Conservation (phyloP, 2,888 invertebrate species). For the Aspidiotus destructor region DNA sequence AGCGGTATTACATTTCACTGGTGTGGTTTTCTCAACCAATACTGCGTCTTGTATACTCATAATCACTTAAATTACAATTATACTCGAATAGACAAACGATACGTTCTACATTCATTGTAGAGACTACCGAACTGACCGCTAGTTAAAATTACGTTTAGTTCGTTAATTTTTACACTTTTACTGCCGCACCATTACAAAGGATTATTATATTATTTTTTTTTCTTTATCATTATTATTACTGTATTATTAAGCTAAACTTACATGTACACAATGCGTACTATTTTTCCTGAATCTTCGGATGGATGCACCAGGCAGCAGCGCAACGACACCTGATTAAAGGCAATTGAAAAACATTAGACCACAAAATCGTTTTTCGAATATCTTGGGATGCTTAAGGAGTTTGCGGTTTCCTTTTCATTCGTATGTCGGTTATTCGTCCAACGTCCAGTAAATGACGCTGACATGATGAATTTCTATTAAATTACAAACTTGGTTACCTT, state of each 20-base stretch:
- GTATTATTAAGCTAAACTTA: too few species aligned
- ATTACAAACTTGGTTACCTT: conserved; percentile 30
- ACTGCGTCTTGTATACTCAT: too few species aligned
- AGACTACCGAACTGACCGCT: conserved; percentile 13
- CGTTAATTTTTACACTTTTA: conserved; percentile 22
- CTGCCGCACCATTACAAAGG: conserved; percentile 19
- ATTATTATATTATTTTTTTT: conserved; percentile 8
- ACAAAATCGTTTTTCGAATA: conserved; percentile 32
- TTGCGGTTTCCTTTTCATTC: conserved; percentile 29
- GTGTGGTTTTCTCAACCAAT: too few species aligned
- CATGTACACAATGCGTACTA: too few species aligned
- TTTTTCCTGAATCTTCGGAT: background rate
- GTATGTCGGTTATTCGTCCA: background rate
- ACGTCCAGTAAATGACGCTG: conserved; percentile 19
- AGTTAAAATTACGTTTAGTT: conserved; percentile 27
- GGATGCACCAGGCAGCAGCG: background rate
- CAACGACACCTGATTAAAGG: conserved; percentile 28
- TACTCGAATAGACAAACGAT: too few species aligned
- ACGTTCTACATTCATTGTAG: too few species aligned
- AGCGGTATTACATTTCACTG: too few species aligned
- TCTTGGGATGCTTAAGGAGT: conserved; percentile 26
- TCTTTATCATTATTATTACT: background rate
- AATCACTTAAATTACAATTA: too few species aligned
- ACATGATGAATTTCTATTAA: conserved; percentile 31
- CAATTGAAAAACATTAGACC: conserved; percentile 30